Evolutionary conservation across 2,888 invertebrate genomes (phyloP), one percentile per base, ranked within the genome.

Genomic region (Drosophila ustulata): DNA sequence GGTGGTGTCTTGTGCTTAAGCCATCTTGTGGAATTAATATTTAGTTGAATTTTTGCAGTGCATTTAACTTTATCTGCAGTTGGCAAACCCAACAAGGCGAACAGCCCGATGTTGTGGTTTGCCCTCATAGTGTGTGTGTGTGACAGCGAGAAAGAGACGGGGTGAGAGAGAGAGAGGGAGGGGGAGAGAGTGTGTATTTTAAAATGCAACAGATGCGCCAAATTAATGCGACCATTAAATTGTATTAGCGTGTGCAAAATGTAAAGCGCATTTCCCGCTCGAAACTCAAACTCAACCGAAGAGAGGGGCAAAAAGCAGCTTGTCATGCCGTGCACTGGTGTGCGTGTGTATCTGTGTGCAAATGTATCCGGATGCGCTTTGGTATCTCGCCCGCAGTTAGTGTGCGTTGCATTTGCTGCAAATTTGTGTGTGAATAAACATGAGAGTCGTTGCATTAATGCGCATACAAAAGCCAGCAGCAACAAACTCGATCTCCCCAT

Each of bases 121-220:
- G 43, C 62, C 39, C 56, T 66, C 45, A 53, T 49, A 47, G 49
- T 45, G 18, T 18, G 18, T 18, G 49, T 66, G 66, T 53, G 25
- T 46, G 50, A 50, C 26, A 45, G 37, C 3, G 30, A 43, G 37
- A 39, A 32, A 5, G 45, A 23, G 43, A 11, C 25, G 13, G 45
- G n/a, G 30, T 34, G 45, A 46, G 32, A 11, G 43, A 6, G 49
- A 11, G 28, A 26, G 51, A 9, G 50, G n/a, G 49, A 8, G 57
- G n/a, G n/a, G 37, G 45, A 8, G 32, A 45, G 67, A 71, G 71
- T 66, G 73, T 75, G 78, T 61, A 65, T 78, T 86, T 87, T 85
- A 83, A 86, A 86, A 87, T 87, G 86, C 86, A 86, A 87, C 86
- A 86, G 86, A 86, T 86, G 86, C 87, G 85, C 87, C 83, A 86